Conservation (phyloP, 2,888 invertebrate species). For the Psylliodes chrysocephalus region DNA sequence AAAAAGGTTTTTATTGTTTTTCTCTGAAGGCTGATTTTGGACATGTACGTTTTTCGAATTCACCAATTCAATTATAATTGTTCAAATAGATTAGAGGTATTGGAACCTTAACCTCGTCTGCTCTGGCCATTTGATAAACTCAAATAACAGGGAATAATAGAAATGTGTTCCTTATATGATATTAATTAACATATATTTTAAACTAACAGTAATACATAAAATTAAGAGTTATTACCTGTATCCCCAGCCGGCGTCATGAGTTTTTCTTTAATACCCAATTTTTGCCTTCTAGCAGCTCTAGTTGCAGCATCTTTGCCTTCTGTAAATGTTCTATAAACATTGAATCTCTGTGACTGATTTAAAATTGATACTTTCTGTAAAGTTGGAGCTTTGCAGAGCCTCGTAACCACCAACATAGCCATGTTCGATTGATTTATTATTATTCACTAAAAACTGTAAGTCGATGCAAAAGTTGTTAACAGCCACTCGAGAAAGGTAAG, state of each 20-base stretch:
- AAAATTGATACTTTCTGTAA: constrained; percentile 56
- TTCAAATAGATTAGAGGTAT: too few relatives aligned
- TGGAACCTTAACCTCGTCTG: too few relatives aligned
- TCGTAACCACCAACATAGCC: constrained; percentile 57
- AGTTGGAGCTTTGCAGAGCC: constrained; percentile 54
- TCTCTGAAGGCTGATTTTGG: too few relatives aligned
- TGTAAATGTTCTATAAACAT: constrained; percentile 66
- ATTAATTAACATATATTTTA: too few relatives aligned
- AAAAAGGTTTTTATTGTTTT: too few relatives aligned
- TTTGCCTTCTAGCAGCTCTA: constrained; percentile 65
- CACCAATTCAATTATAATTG: too few relatives aligned
- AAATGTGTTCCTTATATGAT: too few relatives aligned
- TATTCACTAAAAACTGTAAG: constrained; percentile 22
- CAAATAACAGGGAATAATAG: too few relatives aligned
- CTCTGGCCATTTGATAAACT: too few relatives aligned
- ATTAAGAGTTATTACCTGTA: constrained; percentile 69
- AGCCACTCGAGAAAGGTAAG: neutral
- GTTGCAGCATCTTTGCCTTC: constrained; percentile 63
- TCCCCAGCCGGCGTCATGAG: constrained; percentile 82
- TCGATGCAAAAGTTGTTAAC: neutral
- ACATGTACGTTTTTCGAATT: too few relatives aligned
- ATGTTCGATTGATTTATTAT: constrained; percentile 42
- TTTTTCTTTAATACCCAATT: constrained; percentile 74
- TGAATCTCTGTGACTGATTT: constrained; percentile 54
- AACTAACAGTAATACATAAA: too few relatives aligned